A percentile compares a stretch with the other conserved stretches of the same genome.
Evolutionary conservation across 2,113 vertebrate species (phyloP).

Genomic region (Emydura subglobosa): DNA sequence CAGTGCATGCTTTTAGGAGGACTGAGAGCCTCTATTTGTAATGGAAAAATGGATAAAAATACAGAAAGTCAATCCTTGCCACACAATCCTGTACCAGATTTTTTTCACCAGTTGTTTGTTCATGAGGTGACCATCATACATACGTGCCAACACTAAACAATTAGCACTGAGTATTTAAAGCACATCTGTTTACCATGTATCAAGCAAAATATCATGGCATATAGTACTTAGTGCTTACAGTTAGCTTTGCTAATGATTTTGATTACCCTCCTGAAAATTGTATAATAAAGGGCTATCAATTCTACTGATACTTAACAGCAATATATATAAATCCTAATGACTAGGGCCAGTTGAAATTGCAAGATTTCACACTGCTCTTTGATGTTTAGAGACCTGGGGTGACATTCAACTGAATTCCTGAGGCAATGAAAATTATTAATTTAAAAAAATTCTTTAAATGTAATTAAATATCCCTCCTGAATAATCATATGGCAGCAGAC

Average conservation of each 20-base stretch:
- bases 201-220: not conserved
- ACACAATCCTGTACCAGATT: not conserved
- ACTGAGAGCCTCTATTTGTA: not conserved
- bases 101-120: fast-evolving
- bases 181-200: not conserved
- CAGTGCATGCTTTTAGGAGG: not conserved
- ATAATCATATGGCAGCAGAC: not conserved
- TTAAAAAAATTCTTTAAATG: constrained; percentile 36
- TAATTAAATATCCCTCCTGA: constrained; percentile 25
- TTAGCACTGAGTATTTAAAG: not conserved
- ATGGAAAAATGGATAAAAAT: not conserved
- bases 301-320: not conserved
- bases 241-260: not conserved
- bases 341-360: not conserved
- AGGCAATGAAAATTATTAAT: not conserved
- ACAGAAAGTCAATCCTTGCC: not conserved
- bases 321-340: not conserved
- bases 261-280: not conserved
- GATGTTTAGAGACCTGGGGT: not conserved
- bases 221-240: not conserved
- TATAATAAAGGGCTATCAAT: not conserved
- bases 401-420: constrained; percentile 2
- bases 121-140: fast-evolving
- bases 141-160: fast-evolving
- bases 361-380: not conserved